Conservation (phyloP, 2,113 vertebrate species). For the Hymenochirus boettgeri region DNA sequence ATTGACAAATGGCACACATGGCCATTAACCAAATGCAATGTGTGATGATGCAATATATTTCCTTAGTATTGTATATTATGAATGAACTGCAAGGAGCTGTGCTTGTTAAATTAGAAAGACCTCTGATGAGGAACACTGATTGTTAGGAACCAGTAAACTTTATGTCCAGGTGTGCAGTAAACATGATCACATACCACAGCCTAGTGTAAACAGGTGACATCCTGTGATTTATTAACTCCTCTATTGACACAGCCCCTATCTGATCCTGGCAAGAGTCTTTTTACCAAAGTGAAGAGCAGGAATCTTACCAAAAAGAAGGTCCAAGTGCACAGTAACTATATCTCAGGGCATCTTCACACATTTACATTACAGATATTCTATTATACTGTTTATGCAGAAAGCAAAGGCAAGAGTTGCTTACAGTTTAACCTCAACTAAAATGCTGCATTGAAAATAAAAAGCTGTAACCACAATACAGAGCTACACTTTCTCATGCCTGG, state of each 20-base stretch:
- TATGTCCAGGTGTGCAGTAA: conserved; percentile 10
- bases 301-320: not conserved
- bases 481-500: too few relatives aligned
- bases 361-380: too few relatives aligned
- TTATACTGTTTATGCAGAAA: too few relatives aligned
- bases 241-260: conserved; percentile 31
- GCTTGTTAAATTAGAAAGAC: not conserved
- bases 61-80: not conserved
- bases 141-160: not conserved
- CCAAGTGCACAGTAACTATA: not conserved
- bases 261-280: conserved; percentile 19
- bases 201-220: conserved; percentile 16
- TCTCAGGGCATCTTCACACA: too few relatives aligned
- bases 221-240: conserved; percentile 38
- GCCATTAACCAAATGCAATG: not conserved
- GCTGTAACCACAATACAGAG: too few relatives aligned
- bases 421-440: too few relatives aligned
- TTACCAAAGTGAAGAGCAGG: conserved; percentile 3
- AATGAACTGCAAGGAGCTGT: not conserved
- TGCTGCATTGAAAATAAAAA: too few relatives aligned
- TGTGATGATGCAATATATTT: not conserved
- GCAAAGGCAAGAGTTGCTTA: too few relatives aligned
- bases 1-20: not conserved
- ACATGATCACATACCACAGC: conserved; percentile 9
- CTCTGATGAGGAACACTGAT: not conserved